These are phyloP conservation scores for Myotis vivesi DNA, from an alignment of 2,797 vertebrate genomes.

Conservation along the genomic window DNA sequence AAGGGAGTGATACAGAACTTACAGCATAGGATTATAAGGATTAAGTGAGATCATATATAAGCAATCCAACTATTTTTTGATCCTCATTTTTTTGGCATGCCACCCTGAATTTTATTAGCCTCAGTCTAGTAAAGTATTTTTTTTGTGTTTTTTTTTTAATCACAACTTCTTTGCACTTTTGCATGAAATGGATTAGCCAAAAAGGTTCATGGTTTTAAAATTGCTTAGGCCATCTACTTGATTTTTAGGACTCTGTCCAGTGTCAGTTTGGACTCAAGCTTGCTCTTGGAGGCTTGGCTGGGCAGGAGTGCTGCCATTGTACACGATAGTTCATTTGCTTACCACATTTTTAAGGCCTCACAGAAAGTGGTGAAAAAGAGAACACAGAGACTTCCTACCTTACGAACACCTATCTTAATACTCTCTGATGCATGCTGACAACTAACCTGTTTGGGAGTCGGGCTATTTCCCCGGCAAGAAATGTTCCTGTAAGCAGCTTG, in stretches of 20 bases:
- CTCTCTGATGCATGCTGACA: background rate
- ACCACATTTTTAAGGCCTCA: background rate
- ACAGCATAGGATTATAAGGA: background rate
- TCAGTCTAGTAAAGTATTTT: background rate
- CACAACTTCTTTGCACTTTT: conserved; percentile 33
- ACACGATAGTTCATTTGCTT: background rate
- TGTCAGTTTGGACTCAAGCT: background rate
- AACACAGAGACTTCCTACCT: background rate
- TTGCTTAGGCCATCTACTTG: background rate
- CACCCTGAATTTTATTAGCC: background rate
- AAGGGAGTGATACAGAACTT: background rate
- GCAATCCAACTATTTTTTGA: conserved; percentile 21
- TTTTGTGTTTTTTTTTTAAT: conserved; percentile 1
- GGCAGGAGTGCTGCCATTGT: background rate
- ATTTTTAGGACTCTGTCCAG: conserved; percentile 33
- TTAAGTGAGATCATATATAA: conserved; percentile 23
- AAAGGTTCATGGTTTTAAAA: conserved; percentile 40
- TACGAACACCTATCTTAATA: background rate
- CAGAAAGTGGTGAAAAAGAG: conserved; percentile 4
- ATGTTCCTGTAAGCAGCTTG: background rate
- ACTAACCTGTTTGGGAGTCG: background rate
- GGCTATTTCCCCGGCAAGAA: background rate
- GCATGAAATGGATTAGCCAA: background rate
- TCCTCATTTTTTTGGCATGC: background rate
- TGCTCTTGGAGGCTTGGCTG: background rate